Evolutionary conservation across 2,797 vertebrate genomes (phyloP).

Genomic region (Bradypodion ventrale): DNA sequence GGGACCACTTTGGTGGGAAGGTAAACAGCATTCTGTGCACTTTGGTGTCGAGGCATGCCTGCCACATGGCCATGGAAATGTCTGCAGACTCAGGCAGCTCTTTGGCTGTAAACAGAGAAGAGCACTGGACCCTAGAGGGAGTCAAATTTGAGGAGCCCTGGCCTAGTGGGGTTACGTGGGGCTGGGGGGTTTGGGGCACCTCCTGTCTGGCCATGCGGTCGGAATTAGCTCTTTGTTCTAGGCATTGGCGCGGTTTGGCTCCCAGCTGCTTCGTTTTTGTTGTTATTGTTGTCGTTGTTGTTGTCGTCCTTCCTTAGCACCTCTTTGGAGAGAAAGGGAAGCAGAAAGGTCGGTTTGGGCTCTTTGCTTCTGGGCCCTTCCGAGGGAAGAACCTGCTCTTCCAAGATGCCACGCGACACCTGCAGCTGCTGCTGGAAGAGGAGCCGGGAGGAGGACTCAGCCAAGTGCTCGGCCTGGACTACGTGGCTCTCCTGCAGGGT

Average conservation of each 20-base stretch:
- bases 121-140: too few relatives aligned
- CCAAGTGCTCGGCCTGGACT: slow-evolving; percentile 88
- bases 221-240: too few relatives aligned
- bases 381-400: slow-evolving; percentile 86
- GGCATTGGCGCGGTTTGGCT: neutral
- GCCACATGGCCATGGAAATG: too few relatives aligned
- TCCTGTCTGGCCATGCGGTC: too few relatives aligned
- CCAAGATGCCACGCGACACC: slow-evolving; percentile 80
- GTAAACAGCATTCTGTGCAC: too few relatives aligned
- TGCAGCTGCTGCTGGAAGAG: slow-evolving; percentile 79
- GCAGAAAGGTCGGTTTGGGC: slow-evolving; percentile 80
- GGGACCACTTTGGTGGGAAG: too few relatives aligned
- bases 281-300: slow-evolving; percentile 15
- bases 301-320: slow-evolving; percentile 75
- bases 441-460: slow-evolving; percentile 83
- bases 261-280: neutral
- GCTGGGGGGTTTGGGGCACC: too few relatives aligned
- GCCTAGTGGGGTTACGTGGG: too few relatives aligned
- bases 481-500: slow-evolving; percentile 89
- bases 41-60: too few relatives aligned
- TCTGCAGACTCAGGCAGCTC: too few relatives aligned
- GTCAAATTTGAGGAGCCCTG: too few relatives aligned
- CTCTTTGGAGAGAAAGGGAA: slow-evolving; percentile 83
- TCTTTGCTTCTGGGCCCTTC: slow-evolving; percentile 83
- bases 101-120: too few relatives aligned